phyloP scores from a whole-genome alignment of 2,888 invertebrate genomes.

The Branchipolynoe longqiensis region DNA sequence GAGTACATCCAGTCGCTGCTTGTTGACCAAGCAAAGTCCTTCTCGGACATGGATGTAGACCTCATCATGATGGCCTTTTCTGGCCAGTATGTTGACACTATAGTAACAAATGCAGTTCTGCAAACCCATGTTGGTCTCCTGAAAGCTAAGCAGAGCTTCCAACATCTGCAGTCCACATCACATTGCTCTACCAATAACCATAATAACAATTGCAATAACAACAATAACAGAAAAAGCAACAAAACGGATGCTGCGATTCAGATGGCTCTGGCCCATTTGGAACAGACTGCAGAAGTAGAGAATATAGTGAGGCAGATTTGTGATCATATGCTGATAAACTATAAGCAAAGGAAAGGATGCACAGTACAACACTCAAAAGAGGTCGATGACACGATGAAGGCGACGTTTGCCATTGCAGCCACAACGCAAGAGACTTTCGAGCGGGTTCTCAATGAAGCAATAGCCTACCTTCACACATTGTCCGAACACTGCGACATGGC shows the following conservation, averaged over 20 bases:
- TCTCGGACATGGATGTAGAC: slow-evolving; percentile 60
- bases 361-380: not conserved
- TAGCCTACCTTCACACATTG: slow-evolving; percentile 1
- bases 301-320: slow-evolving; percentile 13
- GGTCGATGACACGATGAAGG: slow-evolving; percentile 10
- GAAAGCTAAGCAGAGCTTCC: slow-evolving; percentile 36
- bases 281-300: slow-evolving; percentile 10
- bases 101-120: slow-evolving; percentile 62
- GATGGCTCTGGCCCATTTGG: not conserved
- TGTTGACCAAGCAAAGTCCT: slow-evolving; percentile 52
- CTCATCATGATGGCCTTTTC: slow-evolving; percentile 61
- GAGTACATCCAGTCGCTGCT: slow-evolving; percentile 55
- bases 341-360: not conserved
- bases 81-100: slow-evolving; percentile 62
- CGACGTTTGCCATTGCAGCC: not conserved
- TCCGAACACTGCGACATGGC: slow-evolving; percentile 30
- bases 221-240: too few species aligned
- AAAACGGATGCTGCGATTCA: not conserved
- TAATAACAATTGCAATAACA: slow-evolving; percentile 46
- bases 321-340: not conserved
- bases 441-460: not conserved
- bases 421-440: not conserved
- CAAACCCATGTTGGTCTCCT: slow-evolving; percentile 57
- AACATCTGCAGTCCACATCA: not conserved
- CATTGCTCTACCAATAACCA: not conserved